Conservation (phyloP, 1,140 invertebrate species). For the Drosophila kanapiae region DNA sequence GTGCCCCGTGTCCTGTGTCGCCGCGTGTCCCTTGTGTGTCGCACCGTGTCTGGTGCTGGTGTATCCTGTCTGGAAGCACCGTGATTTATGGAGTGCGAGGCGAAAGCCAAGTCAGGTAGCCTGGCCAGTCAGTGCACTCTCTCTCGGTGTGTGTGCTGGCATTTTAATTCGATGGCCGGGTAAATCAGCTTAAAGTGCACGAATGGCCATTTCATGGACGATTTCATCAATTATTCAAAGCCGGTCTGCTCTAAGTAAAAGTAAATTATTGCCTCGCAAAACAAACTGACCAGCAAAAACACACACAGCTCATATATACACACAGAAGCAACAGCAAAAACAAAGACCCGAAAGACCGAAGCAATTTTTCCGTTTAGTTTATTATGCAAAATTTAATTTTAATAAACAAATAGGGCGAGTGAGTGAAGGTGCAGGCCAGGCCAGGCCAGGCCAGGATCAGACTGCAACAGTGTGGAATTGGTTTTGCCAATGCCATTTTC, state of each 20-base stretch:
- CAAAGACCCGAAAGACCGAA: constrained; percentile 10
- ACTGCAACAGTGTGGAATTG: constrained; percentile 18
- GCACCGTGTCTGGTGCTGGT: constrained; percentile 2
- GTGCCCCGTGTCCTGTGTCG: not conserved
- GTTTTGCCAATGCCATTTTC: constrained; percentile 21
- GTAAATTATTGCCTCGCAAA: constrained; percentile 33
- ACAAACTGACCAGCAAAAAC: constrained; percentile 8
- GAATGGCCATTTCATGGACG: constrained; percentile 53
- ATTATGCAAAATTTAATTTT: constrained; percentile 80
- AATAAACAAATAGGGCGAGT: constrained; percentile 69
- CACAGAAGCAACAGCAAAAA: constrained; percentile 4
- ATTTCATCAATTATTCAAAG: constrained; percentile 72
- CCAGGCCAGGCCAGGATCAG: not conserved
- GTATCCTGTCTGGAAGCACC: constrained; percentile 9
- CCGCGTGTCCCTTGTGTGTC: constrained; percentile 4
- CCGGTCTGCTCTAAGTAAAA: constrained; percentile 26
- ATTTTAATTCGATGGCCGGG: constrained; percentile 48
- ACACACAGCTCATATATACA: not conserved
- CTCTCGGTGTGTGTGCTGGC: not conserved
- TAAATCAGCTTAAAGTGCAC: constrained; percentile 68
- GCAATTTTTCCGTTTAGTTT: constrained; percentile 61
- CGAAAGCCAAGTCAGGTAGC: constrained; percentile 5
- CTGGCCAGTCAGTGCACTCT: constrained; percentile 26
- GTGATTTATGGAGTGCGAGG: constrained; percentile 67
- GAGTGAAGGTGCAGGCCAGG: constrained; percentile 1